These are phyloP conservation scores for Eulimnadia texana DNA, from an alignment of 1,140 invertebrate genomes.

Conservation along the genomic window DNA sequence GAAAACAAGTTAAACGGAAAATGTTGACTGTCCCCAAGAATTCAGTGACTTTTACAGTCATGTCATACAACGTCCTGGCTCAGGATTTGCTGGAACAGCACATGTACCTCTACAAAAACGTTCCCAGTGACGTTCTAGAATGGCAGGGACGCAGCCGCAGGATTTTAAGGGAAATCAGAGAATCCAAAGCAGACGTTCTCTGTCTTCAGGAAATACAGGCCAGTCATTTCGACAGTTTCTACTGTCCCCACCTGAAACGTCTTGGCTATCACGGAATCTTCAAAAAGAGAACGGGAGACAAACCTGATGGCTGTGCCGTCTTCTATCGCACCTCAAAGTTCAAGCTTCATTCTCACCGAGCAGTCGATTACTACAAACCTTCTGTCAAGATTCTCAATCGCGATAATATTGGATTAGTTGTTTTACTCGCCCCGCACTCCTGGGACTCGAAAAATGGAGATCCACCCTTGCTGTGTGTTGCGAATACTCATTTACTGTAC, in stretches of 20 bases:
- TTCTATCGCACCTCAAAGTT: slow-evolving; percentile 53
- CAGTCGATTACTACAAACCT: slow-evolving; percentile 43
- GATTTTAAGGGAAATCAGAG: slow-evolving; percentile 53
- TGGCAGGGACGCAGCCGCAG: slow-evolving; percentile 54
- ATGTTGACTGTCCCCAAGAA: slow-evolving; percentile 5
- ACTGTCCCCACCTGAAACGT: slow-evolving; percentile 27
- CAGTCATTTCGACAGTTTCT: slow-evolving; percentile 49
- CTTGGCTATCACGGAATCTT: slow-evolving; percentile 47
- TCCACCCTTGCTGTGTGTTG: slow-evolving; percentile 44
- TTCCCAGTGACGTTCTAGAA: slow-evolving; percentile 39
- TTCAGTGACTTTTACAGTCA: slow-evolving; percentile 29
- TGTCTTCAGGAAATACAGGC: slow-evolving; percentile 77
- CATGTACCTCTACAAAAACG: slow-evolving; percentile 51
- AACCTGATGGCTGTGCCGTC: slow-evolving; percentile 69
- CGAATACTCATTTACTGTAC: slow-evolving; percentile 87
- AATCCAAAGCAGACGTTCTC: slow-evolving; percentile 57
- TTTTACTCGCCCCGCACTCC: slow-evolving; percentile 40
- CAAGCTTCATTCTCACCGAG: slow-evolving; percentile 38
- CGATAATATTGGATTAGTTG: slow-evolving; percentile 73
- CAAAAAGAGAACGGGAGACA: slow-evolving; percentile 54
- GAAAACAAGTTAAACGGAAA: neutral
- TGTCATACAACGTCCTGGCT: slow-evolving; percentile 79
- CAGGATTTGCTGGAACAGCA: slow-evolving; percentile 64
- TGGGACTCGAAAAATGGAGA: slow-evolving; percentile 28
- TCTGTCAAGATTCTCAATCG: slow-evolving; percentile 47